Evolutionary conservation across 2,113 vertebrate genomes (phyloP), one percentile per base, ranked within the genome.

Genomic region (Syngnathus typhle): DNA sequence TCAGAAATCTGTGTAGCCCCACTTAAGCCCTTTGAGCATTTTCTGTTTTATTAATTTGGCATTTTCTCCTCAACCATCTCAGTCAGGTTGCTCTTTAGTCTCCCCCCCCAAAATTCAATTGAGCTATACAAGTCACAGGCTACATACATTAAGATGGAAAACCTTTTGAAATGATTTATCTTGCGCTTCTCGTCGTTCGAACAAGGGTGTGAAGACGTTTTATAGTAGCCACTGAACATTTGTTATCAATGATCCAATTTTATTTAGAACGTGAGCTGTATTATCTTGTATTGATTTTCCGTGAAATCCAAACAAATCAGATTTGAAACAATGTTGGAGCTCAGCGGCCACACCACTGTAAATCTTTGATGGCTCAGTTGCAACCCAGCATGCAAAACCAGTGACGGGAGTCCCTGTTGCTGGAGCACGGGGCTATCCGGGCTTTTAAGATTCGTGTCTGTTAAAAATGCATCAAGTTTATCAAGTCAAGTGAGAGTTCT

Each of bases 391-490:
- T 80, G 67, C 68, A 67, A 70, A 80, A 74, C 72, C 77, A 75
- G 67, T 39, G 80, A 68, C 78, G 82, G 71, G 70, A 81, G 80
- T 23, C 47, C 18, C 64, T 76, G 80, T 75, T 63, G 73, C 66
- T 73, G 75, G 74, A 72, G 75, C 67, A 78, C 76, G 64, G 23
- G 62, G 65, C 74, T 77, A 79, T 79, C 70, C 64, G 63, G 65
- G 77, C 73, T 69, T 87, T 85, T 82, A 80, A 77, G 72, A 84
- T 82, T 81, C 64, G 67, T 77, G 81, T 83, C 83, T 77, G 85
- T 91, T 90, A 91, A 91, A 90, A 89, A 90, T 89, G 85, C 79
- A 90, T 88, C 75, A 81, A 88, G 88, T 89, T 88, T 86, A 91
- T 90, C 82, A 84, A 88, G 81, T 79, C 82, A 85, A 86, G 83